A percentile compares a stretch with the other conserved stretches of the same genome.
These are phyloP conservation scores for Caenorhabditis elegans DNA, from an alignment of 1,140 invertebrate species.

Conservation along the genomic window DNA sequence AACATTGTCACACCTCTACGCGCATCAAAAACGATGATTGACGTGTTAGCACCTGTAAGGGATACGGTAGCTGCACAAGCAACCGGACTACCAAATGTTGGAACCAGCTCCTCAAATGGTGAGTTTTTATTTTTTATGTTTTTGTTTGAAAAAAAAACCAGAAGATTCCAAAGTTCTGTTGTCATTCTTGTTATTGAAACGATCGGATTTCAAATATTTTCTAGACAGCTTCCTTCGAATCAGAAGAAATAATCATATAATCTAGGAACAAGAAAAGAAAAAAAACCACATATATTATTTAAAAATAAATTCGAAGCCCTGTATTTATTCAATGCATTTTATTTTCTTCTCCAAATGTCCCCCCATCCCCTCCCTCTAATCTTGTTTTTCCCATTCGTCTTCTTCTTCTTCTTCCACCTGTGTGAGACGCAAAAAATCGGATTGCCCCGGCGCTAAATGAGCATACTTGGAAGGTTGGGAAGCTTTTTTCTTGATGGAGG, in stretches of 20 bases:
- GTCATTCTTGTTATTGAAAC: constrained; percentile 1
- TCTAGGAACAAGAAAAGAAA: too few species aligned
- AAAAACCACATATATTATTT: too few species aligned
- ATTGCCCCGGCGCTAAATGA: neutral
- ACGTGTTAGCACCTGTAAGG: constrained; percentile 34
- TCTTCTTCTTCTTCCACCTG: too few species aligned
- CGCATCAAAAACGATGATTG: constrained; percentile 47
- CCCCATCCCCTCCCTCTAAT: neutral
- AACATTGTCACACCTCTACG: constrained; percentile 34
- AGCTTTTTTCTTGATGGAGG: too few species aligned
- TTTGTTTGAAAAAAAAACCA: neutral
- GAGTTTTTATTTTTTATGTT: neutral
- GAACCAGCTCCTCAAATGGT: constrained; percentile 38
- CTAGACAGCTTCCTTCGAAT: too few species aligned
- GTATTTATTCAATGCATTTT: neutral
- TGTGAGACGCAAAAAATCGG: neutral
- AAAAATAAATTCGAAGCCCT: too few species aligned
- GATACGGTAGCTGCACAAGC: constrained; percentile 25
- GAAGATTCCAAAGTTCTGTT: too few species aligned
- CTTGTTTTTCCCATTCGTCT: neutral
- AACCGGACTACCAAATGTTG: neutral
- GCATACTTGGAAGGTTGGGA: neutral
- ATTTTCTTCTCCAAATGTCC: too few species aligned
- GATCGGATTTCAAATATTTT: too few species aligned
- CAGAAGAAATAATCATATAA: too few species aligned